phyloP scores from a whole-genome alignment of 2,113 vertebrate genomes.

The Chitala chitala region DNA sequence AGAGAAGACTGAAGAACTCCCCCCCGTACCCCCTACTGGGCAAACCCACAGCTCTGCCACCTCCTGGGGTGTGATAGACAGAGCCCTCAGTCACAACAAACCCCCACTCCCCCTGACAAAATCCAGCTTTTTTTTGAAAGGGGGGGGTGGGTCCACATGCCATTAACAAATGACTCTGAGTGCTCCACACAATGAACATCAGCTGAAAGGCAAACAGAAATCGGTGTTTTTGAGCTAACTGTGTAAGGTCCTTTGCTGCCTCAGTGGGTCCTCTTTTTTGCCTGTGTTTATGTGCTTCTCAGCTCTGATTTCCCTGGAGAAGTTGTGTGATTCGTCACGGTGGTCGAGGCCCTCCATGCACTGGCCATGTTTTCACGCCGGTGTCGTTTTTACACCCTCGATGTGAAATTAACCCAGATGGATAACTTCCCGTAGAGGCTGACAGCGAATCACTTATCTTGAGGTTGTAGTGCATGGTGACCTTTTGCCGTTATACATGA shows the following conservation, averaged over 20 bases:
- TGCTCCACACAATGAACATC: neutral
- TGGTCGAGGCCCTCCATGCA: neutral
- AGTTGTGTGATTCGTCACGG: neutral
- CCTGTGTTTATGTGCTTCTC: slow-evolving; percentile 3
- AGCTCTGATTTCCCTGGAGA: slow-evolving; percentile 20
- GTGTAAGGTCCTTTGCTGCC: no score
- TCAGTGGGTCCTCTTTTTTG: neutral
- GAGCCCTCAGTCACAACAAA: neutral
- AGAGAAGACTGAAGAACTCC: no score
- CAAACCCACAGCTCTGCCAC: no score
- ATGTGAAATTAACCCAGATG: neutral
- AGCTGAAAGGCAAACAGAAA: neutral
- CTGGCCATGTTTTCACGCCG: neutral
- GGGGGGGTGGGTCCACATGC: neutral
- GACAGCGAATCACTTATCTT: neutral
- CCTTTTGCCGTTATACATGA: neutral
- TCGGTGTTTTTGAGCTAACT: slow-evolving; percentile 4
- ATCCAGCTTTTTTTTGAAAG: neutral
- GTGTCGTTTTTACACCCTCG: neutral
- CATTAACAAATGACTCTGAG: neutral
- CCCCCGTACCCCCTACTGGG: neutral
- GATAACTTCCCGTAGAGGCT: neutral
- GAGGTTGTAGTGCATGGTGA: neutral
- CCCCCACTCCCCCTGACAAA: neutral
- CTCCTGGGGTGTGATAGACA: neutral